A percentile compares a stretch with the other conserved stretches of the same genome.
phyloP scores from a whole-genome alignment of 2,113 vertebrate species.

The Dendropsophus ebraccatus region DNA sequence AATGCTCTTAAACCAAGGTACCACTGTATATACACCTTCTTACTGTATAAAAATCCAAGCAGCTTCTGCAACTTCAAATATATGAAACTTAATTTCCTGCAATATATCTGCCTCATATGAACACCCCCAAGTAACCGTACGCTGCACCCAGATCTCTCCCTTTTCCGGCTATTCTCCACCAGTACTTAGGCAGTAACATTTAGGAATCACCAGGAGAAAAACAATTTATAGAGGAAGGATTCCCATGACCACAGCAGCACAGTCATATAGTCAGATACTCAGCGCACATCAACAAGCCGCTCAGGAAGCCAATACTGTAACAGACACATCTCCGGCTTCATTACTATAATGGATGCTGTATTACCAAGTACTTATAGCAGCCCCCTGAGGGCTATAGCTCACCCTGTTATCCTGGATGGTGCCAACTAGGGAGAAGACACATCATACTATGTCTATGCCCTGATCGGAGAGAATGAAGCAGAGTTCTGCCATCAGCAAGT shows the following conservation, averaged over 20 bases:
- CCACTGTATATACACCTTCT: too few species aligned
- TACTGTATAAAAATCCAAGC: too few species aligned
- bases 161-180: not conserved
- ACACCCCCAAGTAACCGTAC: not conserved
- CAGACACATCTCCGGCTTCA: not conserved
- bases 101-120: not conserved
- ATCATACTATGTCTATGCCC: not conserved
- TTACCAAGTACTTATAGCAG: not conserved
- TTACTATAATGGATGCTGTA: slow-evolving; percentile 22
- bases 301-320: not conserved
- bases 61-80: too few species aligned
- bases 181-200: not conserved
- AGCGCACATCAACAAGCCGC: not conserved
- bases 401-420: not conserved
- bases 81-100: too few species aligned
- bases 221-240: not conserved
- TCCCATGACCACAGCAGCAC: not conserved
- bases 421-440: not conserved
- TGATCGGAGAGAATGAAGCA: too few species aligned
- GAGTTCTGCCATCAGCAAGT: too few species aligned
- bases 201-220: not conserved
- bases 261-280: not conserved
- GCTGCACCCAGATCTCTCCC: not conserved
- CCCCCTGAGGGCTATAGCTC: not conserved
- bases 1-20: too few species aligned